Evolutionary conservation across 2,797 vertebrate species (phyloP).

Genomic region (Microcaecilia unicolor): DNA sequence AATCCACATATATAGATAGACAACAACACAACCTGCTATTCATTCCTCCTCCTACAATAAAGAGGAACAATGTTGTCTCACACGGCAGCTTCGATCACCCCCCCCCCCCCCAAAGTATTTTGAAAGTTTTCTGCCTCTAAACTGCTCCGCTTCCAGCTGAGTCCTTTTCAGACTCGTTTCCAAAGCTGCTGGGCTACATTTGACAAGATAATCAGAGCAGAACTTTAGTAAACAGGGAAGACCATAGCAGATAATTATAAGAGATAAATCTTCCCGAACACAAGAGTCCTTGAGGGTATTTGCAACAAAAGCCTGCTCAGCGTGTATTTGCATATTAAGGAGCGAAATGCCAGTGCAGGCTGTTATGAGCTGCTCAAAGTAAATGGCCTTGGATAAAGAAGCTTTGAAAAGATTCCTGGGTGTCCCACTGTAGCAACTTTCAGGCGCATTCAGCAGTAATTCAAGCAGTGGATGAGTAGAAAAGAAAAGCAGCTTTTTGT

Average conservation of each 20-base stretch:
- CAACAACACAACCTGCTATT: slow-evolving; percentile 19
- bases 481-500: too few relatives aligned
- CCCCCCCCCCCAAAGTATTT: slow-evolving; percentile 19
- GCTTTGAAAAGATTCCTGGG: too few relatives aligned
- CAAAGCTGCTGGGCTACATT: slow-evolving; percentile 4
- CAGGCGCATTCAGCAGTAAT: not conserved
- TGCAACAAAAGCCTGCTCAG: not conserved
- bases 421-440: not conserved
- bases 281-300: not conserved
- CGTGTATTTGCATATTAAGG: not conserved
- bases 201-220: slow-evolving; percentile 43
- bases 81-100: slow-evolving; percentile 44
- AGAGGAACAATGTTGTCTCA: slow-evolving; percentile 51
- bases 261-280: not conserved
- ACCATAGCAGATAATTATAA: not conserved
- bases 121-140: not conserved
- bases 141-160: slow-evolving; percentile 13
- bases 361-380: too few relatives aligned
- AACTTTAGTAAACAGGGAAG: not conserved
- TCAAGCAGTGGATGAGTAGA: not conserved
- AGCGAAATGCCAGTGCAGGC: not conserved
- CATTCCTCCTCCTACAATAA: slow-evolving; percentile 32
- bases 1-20: slow-evolving; percentile 1
- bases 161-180: slow-evolving; percentile 1
- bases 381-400: too few relatives aligned